Evolutionary conservation across 2,113 vertebrate species (phyloP), one percentile per base, ranked within the genome.

Genomic region (Ifrita kowaldi): DNA sequence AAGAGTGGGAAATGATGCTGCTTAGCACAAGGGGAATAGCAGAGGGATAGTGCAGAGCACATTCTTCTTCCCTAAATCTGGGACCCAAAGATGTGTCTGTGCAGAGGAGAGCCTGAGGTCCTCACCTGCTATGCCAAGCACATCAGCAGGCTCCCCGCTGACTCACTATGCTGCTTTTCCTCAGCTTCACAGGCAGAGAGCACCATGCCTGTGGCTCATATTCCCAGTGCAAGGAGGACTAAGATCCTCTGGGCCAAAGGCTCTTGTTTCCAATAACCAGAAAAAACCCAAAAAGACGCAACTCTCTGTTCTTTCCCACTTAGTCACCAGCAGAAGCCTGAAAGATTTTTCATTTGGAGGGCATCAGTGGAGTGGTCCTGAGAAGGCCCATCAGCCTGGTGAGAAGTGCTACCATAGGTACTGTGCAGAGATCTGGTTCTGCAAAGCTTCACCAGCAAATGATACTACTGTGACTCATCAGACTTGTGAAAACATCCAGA

Each of bases 201-300:
- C 12, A 27, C 26, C 3, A 15, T 2, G 0, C 8, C 37, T 28
- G 6, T 9, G 11, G 10, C 11, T 57, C 0, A 1, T 8, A 10
- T 26, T 73, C 9, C 13, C 27, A n/a, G 24, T 7, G 4, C 6
- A 2, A 87, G 24, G 16, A 77, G 4, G 11, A 39, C 19, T 55
- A 46, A 77, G 22, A 44, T 7, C 19, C 75, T 69, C 16, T 33
- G 28, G 26, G 23, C 17, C 9, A 68, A 77, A 86, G 13, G 9
- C 3, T 69, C 13, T 69, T 16, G 3, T 68, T 91, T 87, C 27
- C 39, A 56, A 20, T 12, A 42, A 64, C 20, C 3, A 15, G 30
- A 22, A 37, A n/a, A 79, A 53, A 20, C 0, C 11, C 9, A 1
- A 69, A 44, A 15, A 33, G 35, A 57, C 10, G 7, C 10, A 76